phyloP scores from a whole-genome alignment of 2,888 invertebrate species.

The Neoitamus cyanurus region DNA sequence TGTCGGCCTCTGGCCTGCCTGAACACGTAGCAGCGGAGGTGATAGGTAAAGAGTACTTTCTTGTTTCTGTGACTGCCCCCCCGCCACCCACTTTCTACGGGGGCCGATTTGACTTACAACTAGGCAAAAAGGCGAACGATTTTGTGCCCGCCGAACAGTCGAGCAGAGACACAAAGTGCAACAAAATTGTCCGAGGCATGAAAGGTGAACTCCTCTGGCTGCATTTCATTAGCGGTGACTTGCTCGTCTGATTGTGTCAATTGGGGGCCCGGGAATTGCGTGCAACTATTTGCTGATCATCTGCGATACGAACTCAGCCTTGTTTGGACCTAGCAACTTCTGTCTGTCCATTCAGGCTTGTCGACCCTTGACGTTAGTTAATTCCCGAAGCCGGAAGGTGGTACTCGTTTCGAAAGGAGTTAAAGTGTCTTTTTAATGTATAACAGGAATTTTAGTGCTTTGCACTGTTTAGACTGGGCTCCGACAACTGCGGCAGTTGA shows the following conservation, averaged over 20 bases:
- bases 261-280: slow-evolving; percentile 25
- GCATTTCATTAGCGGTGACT: slow-evolving; percentile 28
- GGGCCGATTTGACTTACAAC: background rate
- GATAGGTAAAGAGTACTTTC: slow-evolving; percentile 26
- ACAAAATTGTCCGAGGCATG: slow-evolving; percentile 10
- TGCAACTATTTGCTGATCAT: slow-evolving; percentile 38
- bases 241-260: slow-evolving; percentile 37
- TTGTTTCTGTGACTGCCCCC: background rate
- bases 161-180: slow-evolving; percentile 9
- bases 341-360: slow-evolving; percentile 11
- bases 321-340: slow-evolving; percentile 30
- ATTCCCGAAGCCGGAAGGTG: slow-evolving; percentile 9
- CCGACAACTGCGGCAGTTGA: background rate
- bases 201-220: slow-evolving; percentile 12
- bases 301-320: slow-evolving; percentile 27
- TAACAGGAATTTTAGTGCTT: background rate
- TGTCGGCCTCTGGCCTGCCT: slow-evolving; percentile 25
- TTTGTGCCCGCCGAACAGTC: background rate
- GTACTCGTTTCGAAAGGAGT: background rate
- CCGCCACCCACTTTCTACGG: background rate
- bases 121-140: background rate
- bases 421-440: background rate
- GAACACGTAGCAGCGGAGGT: slow-evolving; percentile 40
- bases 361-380: slow-evolving; percentile 23
- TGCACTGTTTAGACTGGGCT: background rate